Base-by-base conservation (phyloP, 2,113 vertebrate genomes). In the Oreochromis niloticus region DNA sequence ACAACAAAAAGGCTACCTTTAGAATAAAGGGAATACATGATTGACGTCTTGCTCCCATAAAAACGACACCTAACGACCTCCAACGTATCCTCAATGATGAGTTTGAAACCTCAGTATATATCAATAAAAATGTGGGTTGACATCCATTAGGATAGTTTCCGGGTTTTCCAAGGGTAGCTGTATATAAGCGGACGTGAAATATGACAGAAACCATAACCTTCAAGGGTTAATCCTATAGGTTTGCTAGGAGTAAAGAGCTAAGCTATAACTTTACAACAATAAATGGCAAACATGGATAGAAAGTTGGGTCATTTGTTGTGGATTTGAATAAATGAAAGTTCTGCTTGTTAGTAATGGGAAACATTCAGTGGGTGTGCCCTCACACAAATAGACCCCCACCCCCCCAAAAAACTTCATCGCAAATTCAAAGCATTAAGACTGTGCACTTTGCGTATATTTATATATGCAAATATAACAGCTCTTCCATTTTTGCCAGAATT, bases 391-490 rank as follows among this genome's bases (percentile, higher is more conserved):
- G 6, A 39, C 61, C 0, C 30, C 66, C 63, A 17, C 12, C 12
- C 39, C 19, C n/a, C 41, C 46, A 19, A 78, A 48, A 34, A 83
- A 85, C 50, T 57, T 87, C 52, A 61, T 34, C 41, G 10, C 7
- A 27, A 32, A 61, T 55, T 85, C 56, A 80, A 59, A 59, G 52
- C 34, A 54, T 89, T 63, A 80, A 63, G 89, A 87, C 78, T 89
- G 63, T 89, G 43, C 57, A 46, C 85, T 85, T 90, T 63, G 36
- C 86, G 61, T 84, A 83, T 75, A 89, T 91, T 93, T 94, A 89
- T 90, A 82, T 85, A 91, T 94, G 89, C 86, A 89, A 90, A 84
- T 81, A 66, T 50, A 78, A 91, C 46, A 71, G 80, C 71, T 80
- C 56, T 85, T 83, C 55, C 46, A 6, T 83, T 85, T 87, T 84